phyloP scores from a whole-genome alignment of 2,113 vertebrate genomes.

The Gobiocypris rarus region DNA sequence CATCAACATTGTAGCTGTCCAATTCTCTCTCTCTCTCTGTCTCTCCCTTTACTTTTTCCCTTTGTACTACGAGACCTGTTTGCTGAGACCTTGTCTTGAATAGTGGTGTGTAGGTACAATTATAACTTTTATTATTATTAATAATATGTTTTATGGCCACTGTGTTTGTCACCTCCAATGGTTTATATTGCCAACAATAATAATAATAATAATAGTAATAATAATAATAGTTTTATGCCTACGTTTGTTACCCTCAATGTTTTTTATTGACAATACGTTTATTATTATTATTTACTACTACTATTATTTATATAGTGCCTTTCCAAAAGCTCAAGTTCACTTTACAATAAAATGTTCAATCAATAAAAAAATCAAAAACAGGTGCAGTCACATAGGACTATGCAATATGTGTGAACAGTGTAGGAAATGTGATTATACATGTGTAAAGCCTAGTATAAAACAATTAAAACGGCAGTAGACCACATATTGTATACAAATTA shows the following conservation, averaged over 20 bases:
- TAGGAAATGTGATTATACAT: neutral
- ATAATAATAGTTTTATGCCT: neutral
- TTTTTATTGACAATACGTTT: neutral
- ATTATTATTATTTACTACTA: no score
- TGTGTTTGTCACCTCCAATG: neutral
- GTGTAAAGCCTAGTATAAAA: neutral
- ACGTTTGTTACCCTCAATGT: neutral
- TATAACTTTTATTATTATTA: neutral
- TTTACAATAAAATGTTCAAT: neutral
- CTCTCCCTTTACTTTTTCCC: neutral
- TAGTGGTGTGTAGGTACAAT: neutral
- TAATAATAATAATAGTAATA: neutral
- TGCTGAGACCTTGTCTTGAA: neutral
- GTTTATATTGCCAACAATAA: neutral
- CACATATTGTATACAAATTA: neutral
- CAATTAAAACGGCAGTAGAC: neutral
- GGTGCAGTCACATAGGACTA: neutral
- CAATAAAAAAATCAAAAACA: neutral
- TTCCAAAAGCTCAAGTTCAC: neutral
- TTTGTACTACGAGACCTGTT: neutral
- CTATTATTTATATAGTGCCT: no score
- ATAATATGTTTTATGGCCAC: neutral
- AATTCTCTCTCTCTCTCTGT: neutral
- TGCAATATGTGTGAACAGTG: neutral
- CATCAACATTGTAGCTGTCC: conserved; percentile 1